Conservation (phyloP, 2,888 invertebrate species). For the Troilus luridus region DNA sequence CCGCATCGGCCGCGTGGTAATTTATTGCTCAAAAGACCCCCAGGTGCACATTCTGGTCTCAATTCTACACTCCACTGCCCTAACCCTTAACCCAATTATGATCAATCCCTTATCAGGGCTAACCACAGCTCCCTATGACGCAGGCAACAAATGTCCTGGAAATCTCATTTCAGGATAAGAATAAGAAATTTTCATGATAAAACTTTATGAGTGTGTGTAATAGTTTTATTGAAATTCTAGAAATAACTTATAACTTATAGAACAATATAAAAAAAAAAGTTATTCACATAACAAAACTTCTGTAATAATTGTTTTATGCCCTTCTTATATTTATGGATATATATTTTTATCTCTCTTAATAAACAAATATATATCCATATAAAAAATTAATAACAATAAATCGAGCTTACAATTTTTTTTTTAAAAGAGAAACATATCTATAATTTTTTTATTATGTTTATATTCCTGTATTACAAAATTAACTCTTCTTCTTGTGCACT, state of each 20-base stretch:
- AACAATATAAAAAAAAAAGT: background rate
- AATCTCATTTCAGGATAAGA: slow-evolving; percentile 56
- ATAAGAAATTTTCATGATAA: background rate
- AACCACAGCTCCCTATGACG: slow-evolving; percentile 53
- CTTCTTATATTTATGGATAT: too few species aligned
- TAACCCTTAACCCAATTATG: slow-evolving; percentile 63
- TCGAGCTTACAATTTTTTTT: too few species aligned
- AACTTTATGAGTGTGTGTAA: background rate
- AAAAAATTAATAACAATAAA: too few species aligned
- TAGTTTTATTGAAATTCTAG: background rate
- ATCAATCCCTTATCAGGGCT: slow-evolving; percentile 60
- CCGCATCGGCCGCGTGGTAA: slow-evolving; percentile 54
- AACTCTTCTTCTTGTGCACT: too few species aligned
- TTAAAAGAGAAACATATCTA: too few species aligned
- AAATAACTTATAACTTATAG: background rate
- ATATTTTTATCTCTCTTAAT: too few species aligned
- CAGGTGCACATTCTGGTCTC: slow-evolving; percentile 59
- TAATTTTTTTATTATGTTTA: too few species aligned
- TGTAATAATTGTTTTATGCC: too few species aligned
- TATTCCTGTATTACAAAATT: too few species aligned
- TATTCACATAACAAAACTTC: too few species aligned
- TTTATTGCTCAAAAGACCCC: slow-evolving; percentile 62
- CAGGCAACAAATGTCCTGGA: slow-evolving; percentile 58
- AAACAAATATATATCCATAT: too few species aligned
- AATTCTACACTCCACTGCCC: slow-evolving; percentile 63